Evolutionary conservation across 2,888 invertebrate species (phyloP), one percentile per base, ranked within the genome.

Genomic region (Melanophora roralis): DNA sequence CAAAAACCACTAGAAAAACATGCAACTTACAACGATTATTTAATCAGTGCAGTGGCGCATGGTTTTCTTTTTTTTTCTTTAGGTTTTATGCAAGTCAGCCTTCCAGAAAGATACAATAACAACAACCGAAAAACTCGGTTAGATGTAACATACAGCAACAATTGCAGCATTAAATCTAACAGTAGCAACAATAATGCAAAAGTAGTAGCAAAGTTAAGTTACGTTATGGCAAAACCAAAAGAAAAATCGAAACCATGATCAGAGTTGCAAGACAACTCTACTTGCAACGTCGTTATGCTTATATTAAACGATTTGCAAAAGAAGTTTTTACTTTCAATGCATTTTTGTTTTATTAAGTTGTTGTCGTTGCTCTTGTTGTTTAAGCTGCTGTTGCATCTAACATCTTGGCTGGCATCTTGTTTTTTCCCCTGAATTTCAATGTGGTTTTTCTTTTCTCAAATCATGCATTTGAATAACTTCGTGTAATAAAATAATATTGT

Each of bases 401-500:
- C 67, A 51, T 71, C 62, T 65, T 62, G 69, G 71, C 69, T 79
- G 64, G 62, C 62, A 57, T 65, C 65, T 45, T 27, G 60, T 38
- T 16, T 0, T 72, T 62, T 62, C 38, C 64, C 38, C 27, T 40
- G 32, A 8, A 43, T 43, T 43, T 55, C 23, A 16, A 40, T 36
- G 53, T 43, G 45, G 34, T 57, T 36, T 45, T 43, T 43, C 34
- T 65, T 32, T 57, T 65, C 23, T 72, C 68, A 27, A 55, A 57
- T 69, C n/a, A 1, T 82, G 81, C 76, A 81, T 81, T 82, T 74
- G 62, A 64, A 55, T 57, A 21, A 3, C 59, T 82, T 80, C 67
- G 77, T 77, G 78, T 80, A 81, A 81, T 83, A 80, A 82, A 77
- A 82, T 82, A 77, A 82, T 72, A 62, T 62, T 68, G 57, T 68